Evolutionary conservation across 2,113 vertebrate genomes (phyloP), one percentile per base, ranked within the genome.

Genomic region (Myrmecophaga tridactyla): DNA sequence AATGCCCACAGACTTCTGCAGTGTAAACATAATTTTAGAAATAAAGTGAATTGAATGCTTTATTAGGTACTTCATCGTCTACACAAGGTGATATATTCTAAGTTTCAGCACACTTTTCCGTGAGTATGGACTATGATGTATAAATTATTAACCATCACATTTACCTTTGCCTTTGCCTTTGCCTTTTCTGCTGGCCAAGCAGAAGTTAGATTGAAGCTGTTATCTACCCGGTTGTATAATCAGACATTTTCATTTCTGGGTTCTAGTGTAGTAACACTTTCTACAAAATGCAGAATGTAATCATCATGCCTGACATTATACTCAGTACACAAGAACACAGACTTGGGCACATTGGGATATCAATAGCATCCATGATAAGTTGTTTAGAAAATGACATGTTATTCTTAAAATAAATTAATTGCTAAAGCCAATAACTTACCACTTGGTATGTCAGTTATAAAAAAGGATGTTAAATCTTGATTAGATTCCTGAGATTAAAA

Each of bases 401-500:
- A 62, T 25, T 96, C 58, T 82, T 90, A 96, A 92, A 97, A 85
- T 96, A 97, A 96, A 97, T 95, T 56, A 93, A 77, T 90, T 56
- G 31, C 62, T 86, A 53, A 95, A 94, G 86, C 73, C 81, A 97
- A 17, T 97, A 97, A 76, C 92, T 98, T 93, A 96, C 88, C 62
- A 43, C 29, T 96, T 98, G 78, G 7, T 78, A 92, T 82, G 70
- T 96, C 80, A 95, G 8, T 96, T 96, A 65, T 88, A 97, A 97
- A 86, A 36, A 96, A 31, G 58, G 9, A 75, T 92, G 63, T 60
- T 97, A 97, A 97, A 96, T 91, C 60, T 83, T 90, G 46, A 88
- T 90, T 95, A 94, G 95, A 91, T 97, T 95, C 96, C 76, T 97
- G 94, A 97, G 93, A 95, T 98, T 97, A 97, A 98, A 97, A 76